These are phyloP conservation scores for Heloderma charlesbogerti DNA, from an alignment of 2,113 vertebrate species.

Conservation along the genomic window DNA sequence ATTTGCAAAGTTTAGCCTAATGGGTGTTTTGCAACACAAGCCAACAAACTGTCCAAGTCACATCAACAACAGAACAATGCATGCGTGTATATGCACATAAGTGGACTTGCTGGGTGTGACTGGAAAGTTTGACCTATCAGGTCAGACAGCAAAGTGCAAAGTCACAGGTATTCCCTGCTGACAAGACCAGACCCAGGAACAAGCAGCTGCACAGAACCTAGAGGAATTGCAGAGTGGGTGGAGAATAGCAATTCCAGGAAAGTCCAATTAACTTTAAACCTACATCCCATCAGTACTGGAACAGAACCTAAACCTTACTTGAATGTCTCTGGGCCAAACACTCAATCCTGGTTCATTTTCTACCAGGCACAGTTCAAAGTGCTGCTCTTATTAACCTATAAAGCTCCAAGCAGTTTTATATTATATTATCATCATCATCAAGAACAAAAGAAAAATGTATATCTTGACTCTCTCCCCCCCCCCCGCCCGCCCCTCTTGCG, in stretches of 20 bases:
- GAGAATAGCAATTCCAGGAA: no score
- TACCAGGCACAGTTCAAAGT: neutral
- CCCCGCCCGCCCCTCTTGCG: no score
- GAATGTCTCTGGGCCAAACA: neutral
- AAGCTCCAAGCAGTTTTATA: neutral
- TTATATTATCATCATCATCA: no score
- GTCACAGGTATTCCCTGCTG: neutral
- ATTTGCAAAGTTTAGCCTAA: neutral
- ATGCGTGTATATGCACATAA: neutral
- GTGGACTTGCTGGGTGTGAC: neutral
- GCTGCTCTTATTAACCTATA: neutral
- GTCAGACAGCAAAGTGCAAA: neutral
- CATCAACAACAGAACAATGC: neutral
- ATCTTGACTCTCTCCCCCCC: no score
- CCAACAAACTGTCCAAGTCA: neutral
- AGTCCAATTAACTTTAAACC: neutral
- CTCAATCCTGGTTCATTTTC: no score
- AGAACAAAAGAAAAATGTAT: no score
- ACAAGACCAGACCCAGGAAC: neutral
- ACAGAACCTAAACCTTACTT: neutral
- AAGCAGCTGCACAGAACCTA: neutral
- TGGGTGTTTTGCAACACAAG: neutral
- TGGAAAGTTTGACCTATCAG: neutral
- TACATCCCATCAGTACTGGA: neutral
- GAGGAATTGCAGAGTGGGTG: neutral